Conservation (phyloP, 2,797 vertebrate species). For the Phoebastria nigripes region DNA sequence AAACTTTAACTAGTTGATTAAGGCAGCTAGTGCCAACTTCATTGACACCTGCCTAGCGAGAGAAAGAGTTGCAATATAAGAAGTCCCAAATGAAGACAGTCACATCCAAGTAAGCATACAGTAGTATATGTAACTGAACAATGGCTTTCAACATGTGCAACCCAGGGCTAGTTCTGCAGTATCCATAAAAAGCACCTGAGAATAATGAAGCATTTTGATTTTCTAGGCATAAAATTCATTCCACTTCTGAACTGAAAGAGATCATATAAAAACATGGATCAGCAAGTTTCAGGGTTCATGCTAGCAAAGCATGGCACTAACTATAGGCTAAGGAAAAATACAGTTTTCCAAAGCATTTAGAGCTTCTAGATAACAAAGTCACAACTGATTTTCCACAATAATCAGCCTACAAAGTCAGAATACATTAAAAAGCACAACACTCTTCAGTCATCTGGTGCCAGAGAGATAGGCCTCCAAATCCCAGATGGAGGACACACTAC, state of each 20-base stretch:
- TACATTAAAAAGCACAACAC: neutral
- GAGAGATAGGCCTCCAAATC: neutral
- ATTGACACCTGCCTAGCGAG: neutral
- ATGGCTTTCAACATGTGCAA: neutral
- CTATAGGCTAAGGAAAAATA: neutral
- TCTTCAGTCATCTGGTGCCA: neutral
- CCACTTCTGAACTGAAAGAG: neutral
- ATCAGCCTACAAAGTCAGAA: neutral
- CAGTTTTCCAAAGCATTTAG: neutral
- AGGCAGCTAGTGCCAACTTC: neutral
- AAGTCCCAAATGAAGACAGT: neutral
- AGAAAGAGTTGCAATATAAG: neutral
- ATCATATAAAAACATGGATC: fast-evolving
- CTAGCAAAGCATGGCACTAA: neutral
- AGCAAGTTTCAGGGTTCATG: neutral
- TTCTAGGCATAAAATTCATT: neutral
- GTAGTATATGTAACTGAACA: fast-evolving
- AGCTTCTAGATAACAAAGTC: neutral
- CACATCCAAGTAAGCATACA: neutral
- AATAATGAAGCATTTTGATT: neutral
- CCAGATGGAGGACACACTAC: neutral
- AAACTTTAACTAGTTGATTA: constrained; percentile 6
- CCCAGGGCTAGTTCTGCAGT: neutral
- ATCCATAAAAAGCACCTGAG: neutral
- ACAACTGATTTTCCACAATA: neutral